These are phyloP conservation scores for Anadara kagoshimensis DNA, from an alignment of 1,140 invertebrate genomes.

Conservation along the genomic window DNA sequence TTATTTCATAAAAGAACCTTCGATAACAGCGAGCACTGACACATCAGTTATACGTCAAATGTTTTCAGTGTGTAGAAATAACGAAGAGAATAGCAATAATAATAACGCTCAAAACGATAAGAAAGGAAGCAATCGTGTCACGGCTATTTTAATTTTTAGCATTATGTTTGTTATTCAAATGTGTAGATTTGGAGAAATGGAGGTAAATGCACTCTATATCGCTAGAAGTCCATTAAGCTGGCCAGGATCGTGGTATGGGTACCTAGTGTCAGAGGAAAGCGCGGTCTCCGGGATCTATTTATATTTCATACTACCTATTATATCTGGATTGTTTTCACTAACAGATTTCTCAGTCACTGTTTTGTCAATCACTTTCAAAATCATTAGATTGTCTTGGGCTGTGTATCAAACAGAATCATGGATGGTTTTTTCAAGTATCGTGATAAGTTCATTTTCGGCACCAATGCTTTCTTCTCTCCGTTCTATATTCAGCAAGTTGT, in stretches of 20 bases:
- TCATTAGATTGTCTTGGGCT: constrained; percentile 57
- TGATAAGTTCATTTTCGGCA: constrained; percentile 59
- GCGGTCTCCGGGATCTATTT: constrained; percentile 61
- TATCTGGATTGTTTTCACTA: constrained; percentile 52
- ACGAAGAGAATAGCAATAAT: constrained; percentile 52
- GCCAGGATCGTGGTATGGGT: constrained; percentile 67
- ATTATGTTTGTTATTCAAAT: constrained; percentile 51
- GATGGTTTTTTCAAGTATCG: constrained; percentile 66
- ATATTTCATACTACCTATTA: constrained; percentile 61
- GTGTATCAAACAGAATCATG: constrained; percentile 61
- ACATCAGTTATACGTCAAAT: not conserved
- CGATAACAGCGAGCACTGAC: constrained; percentile 23
- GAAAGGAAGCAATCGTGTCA: constrained; percentile 35
- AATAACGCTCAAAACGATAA: constrained; percentile 48
- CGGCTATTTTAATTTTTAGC: constrained; percentile 49
- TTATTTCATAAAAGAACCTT: constrained; percentile 45
- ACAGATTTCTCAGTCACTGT: constrained; percentile 59
- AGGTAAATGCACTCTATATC: constrained; percentile 66
- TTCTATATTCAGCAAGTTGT: constrained; percentile 65
- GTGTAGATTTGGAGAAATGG: constrained; percentile 67
- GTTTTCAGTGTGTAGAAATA: constrained; percentile 39
- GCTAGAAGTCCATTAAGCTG: constrained; percentile 62
- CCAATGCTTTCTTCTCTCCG: constrained; percentile 61
- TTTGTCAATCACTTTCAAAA: constrained; percentile 60
- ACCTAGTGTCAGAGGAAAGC: constrained; percentile 67